phyloP scores from a whole-genome alignment of 37 sponge, comb jelly and placozoan species.

The Cliona cf. orientalis region DNA sequence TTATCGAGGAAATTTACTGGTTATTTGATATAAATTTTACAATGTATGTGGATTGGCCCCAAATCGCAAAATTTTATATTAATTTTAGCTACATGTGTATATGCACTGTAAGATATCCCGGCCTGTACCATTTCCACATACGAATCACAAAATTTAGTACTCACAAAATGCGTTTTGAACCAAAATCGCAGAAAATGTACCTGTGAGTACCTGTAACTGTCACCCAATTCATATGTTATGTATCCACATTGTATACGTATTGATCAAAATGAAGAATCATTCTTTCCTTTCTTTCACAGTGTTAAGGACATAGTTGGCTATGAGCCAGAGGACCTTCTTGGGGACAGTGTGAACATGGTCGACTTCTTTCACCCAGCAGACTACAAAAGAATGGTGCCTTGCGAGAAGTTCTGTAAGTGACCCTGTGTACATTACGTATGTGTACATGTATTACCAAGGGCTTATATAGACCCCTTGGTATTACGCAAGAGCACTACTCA shows the following conservation, averaged over 20 bases:
- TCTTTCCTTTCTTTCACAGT: neutral
- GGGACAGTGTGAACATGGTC: slow-evolving; percentile 12
- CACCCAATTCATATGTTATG: too few species aligned
- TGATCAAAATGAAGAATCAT: too few species aligned
- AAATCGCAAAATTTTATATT: neutral
- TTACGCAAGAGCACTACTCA: neutral
- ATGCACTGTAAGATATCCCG: too few species aligned
- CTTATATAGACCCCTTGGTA: neutral
- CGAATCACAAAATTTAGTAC: too few species aligned
- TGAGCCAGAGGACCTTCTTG: slow-evolving; percentile 45
- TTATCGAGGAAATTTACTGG: too few species aligned
- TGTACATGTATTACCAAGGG: neutral
- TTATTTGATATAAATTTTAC: too few species aligned
- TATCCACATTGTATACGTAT: too few species aligned
- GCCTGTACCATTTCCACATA: too few species aligned
- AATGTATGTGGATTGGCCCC: too few species aligned
- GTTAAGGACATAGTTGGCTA: slow-evolving; percentile 45
- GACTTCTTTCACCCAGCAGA: slow-evolving; percentile 75
- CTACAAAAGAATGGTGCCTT: slow-evolving; percentile 5
- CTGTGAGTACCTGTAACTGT: neutral
- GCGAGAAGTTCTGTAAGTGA: slow-evolving; percentile 35
- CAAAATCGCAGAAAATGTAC: too few species aligned
- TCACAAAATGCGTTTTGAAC: too few species aligned
- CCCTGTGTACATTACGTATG: neutral
- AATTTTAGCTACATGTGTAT: too few species aligned